A percentile compares a stretch with the other conserved stretches of the same genome.
Conservation (phyloP, 2,888 invertebrate species). For the Perithous albicinctus region DNA sequence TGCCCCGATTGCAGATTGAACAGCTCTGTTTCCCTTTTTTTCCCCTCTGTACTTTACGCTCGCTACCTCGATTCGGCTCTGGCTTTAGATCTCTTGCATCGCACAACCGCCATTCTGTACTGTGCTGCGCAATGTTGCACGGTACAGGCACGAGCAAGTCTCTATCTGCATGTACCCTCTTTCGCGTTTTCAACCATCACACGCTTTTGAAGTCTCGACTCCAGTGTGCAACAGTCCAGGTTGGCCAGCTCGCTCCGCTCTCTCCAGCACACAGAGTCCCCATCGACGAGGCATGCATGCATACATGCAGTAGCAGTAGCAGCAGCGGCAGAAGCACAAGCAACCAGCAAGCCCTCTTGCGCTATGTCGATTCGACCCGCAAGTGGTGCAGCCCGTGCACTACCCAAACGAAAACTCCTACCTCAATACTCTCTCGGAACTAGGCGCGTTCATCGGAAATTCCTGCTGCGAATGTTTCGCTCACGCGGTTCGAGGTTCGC, state of each 20-base stretch:
- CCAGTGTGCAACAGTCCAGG: conserved; percentile 38
- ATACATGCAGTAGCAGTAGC: conserved; percentile 1
- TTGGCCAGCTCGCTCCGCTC: conserved; percentile 4
- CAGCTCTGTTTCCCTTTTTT: conserved; percentile 53
- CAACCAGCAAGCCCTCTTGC: conserved; percentile 28
- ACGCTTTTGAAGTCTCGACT: conserved; percentile 57
- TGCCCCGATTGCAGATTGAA: conserved; percentile 64
- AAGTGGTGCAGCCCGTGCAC: conserved; percentile 50
- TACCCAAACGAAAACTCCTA: conserved; percentile 21
- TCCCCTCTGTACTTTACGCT: conserved; percentile 58
- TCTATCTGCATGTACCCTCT: conserved; percentile 36
- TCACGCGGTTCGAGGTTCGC: not conserved
- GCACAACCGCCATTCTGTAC: conserved; percentile 39
- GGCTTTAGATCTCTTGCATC: conserved; percentile 46
- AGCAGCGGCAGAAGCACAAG: too few relatives aligned
- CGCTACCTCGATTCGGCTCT: conserved; percentile 54
- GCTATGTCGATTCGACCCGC: conserved; percentile 42
- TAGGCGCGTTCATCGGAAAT: conserved; percentile 34
- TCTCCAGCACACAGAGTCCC: conserved; percentile 22
- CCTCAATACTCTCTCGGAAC: not conserved
- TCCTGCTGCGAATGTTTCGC: conserved; percentile 15
- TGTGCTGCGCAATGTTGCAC: conserved; percentile 17
- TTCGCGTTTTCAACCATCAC: conserved; percentile 54
- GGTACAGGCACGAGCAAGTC: conserved; percentile 16
- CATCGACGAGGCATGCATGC: conserved; percentile 22